Evolutionary conservation across 2,113 vertebrate genomes (phyloP), one percentile per base, ranked within the genome.

Genomic region (Mormoops blainvillei): DNA sequence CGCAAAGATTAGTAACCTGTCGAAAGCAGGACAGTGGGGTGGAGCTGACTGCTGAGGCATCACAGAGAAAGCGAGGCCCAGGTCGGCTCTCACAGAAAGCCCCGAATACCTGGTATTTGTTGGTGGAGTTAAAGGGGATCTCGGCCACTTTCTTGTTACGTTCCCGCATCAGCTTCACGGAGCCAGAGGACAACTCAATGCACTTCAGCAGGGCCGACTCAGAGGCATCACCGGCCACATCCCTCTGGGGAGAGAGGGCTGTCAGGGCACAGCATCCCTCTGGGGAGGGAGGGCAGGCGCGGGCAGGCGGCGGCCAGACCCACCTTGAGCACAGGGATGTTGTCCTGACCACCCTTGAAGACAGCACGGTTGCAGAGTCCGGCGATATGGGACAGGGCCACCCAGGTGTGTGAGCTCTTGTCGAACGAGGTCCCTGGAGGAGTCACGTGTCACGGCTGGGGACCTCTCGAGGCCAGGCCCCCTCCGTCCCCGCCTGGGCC

Each of bases 121-220:
- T 99, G 96, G 99, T 99, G 96, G 99, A 99, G 98, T 99, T 99
- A 95, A 99, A 99, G 74, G 99, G 99, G 89, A 99, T 99, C 98
- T 99, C 99, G 0, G 99, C 99, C 77, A 99, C 99, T 96, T 99
- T 99, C 98, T 99, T 99, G 98, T 99, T 99, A 96, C 87, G 99
- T 1, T 99, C 99, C 3, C 99, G 98, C 98, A 99, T 99, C 26
- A 54, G 20, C 52, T 98, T 98, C 92, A 99, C 99, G 0, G 99
- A 99, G 71, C 99, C 99, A 0, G 99, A 99, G 58, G 98, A 99
- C 74, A 99, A 95, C 97, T 99, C 99, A 1, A 99, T 99, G 87
- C 99, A 99, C 97, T 99, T 99, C 36, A 99, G 98, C 95, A 99
- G 98, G 58, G 99, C 99, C 0, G 99, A 99, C 95, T 99, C 99